phyloP scores from a whole-genome alignment of 2,888 invertebrate genomes.

The Protophormia terraenovae region DNA sequence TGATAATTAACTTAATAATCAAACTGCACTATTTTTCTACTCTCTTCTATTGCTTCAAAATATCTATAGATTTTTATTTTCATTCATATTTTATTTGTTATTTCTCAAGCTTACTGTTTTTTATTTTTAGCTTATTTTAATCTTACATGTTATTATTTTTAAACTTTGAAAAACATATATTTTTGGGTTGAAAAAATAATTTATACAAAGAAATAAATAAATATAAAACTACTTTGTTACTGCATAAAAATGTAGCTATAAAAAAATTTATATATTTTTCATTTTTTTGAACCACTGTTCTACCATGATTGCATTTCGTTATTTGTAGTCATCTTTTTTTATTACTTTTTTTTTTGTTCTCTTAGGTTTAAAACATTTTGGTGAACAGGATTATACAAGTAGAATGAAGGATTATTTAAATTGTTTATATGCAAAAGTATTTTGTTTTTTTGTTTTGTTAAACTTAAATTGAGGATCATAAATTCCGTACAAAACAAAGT shows the following conservation, averaged over 20 bases:
- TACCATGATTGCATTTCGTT: not conserved
- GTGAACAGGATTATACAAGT: slow-evolving; percentile 10
- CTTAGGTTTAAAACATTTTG: not conserved
- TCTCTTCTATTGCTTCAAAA: too few relatives aligned
- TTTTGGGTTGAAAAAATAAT: not conserved
- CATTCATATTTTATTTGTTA: not conserved
- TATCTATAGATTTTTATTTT: too few relatives aligned
- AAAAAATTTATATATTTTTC: not conserved
- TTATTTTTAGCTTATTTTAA: not conserved
- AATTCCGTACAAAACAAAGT: slow-evolving; percentile 16
- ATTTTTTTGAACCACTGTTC: not conserved
- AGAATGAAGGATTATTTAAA: slow-evolving; percentile 9
- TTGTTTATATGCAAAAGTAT: not conserved
- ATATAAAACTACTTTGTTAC: not conserved
- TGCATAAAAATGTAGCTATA: not conserved
- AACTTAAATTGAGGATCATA: slow-evolving; percentile 26
- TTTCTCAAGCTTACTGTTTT: not conserved
- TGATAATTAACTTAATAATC: too few relatives aligned
- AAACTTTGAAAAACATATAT: not conserved
- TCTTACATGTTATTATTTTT: not conserved
- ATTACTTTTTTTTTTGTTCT: not conserved
- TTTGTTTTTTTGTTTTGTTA: not conserved
- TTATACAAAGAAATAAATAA: not conserved
- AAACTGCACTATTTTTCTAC: too few relatives aligned
- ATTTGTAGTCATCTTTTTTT: not conserved